Evolutionary conservation across 2,797 vertebrate genomes (phyloP).

Genomic region (Numenius phaeopus): DNA sequence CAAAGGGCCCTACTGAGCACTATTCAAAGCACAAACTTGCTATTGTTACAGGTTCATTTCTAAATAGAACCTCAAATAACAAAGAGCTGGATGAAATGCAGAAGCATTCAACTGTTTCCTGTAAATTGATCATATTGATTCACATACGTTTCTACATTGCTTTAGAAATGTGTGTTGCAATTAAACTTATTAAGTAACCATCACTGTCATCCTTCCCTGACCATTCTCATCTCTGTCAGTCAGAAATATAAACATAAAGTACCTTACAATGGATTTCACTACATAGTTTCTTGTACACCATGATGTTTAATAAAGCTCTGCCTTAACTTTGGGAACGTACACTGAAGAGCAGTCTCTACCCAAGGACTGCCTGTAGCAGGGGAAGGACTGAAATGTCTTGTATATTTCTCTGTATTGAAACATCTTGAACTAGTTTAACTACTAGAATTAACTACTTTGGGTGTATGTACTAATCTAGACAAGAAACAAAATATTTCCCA

Average conservation of each 20-base stretch:
- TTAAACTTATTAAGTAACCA: not conserved
- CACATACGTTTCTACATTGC: not conserved
- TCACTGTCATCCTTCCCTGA: not conserved
- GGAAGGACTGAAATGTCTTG: not conserved
- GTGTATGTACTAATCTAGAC: not conserved
- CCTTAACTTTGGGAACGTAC: not conserved
- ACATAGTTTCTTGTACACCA: not conserved
- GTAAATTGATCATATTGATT: not conserved
- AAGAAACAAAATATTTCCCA: not conserved
- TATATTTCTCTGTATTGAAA: not conserved
- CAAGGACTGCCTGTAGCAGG: not conserved
- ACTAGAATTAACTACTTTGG: not conserved
- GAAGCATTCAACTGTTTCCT: not conserved
- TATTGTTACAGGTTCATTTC: conserved; percentile 22
- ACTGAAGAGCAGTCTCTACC: not conserved
- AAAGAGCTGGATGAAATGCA: not conserved
- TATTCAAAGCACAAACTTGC: not conserved
- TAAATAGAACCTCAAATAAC: conserved; percentile 2
- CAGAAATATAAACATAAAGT: not conserved
- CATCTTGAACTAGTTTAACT: not conserved
- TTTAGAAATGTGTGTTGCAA: not conserved
- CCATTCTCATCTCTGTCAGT: not conserved
- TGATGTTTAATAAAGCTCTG: not conserved
- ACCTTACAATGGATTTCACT: not conserved
- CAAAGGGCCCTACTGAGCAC: conserved; percentile 28